Conservation (phyloP, 2,888 invertebrate genomes). For the Leucophenga montana region DNA sequence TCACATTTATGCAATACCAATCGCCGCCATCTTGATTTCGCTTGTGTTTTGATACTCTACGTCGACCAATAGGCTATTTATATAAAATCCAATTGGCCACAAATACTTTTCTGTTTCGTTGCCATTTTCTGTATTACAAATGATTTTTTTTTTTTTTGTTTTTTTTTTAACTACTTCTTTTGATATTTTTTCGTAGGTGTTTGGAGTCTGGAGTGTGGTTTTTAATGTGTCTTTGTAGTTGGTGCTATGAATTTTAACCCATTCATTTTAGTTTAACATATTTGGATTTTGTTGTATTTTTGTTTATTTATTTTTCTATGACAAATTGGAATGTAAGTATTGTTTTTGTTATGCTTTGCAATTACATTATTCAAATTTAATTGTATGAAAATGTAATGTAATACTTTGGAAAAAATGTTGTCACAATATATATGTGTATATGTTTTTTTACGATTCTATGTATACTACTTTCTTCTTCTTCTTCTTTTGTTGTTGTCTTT, state of each 20-base stretch:
- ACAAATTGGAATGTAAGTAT: constrained; percentile 9
- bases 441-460: no score
- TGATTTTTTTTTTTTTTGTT: constrained; percentile 31
- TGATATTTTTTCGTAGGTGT: neutral
- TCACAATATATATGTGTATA: no score
- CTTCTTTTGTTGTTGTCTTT: neutral
- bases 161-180: constrained; percentile 14
- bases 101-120: constrained; percentile 1
- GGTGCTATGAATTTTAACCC: constrained; percentile 38
- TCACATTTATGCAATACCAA: no score
- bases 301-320: constrained; percentile 50
- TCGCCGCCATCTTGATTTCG: no score
- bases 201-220: constrained; percentile 19
- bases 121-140: neutral
- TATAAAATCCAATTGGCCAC: neutral
- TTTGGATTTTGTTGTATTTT: constrained; percentile 32
- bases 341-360: constrained; percentile 23
- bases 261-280: constrained; percentile 8
- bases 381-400: constrained; percentile 34
- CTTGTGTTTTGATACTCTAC: no score
- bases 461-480: neutral
- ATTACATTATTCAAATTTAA: no score
- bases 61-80: neutral
- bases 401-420: no score
- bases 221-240: constrained; percentile 38